Percentiles rank a stretch among this genome's conserved stretches.
Evolutionary conservation across 23 tunicate genomes (phyloP).

Genomic region (Aplidium turbinatum): DNA sequence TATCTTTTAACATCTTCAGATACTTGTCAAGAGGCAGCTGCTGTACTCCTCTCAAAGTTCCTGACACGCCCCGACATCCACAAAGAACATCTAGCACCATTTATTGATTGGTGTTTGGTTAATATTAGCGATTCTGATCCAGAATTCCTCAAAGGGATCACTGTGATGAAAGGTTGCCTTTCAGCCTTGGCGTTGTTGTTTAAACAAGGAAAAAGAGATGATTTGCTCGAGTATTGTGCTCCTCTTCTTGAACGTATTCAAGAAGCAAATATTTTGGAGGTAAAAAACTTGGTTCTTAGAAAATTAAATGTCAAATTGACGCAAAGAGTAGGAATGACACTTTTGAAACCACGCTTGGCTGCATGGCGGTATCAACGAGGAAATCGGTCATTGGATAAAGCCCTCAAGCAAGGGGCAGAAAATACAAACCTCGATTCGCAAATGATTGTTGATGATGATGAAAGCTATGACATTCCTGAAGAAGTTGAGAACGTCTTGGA

Average conservation of each 20-base stretch:
- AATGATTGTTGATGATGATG: conserved; percentile 48
- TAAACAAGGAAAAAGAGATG: conserved; percentile 82
- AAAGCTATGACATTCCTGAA: conserved; percentile 88
- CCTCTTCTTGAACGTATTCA: conserved; percentile 43
- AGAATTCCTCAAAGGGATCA: conserved; percentile 32
- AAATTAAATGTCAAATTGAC: conserved; percentile 62
- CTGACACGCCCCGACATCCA: conserved; percentile 76
- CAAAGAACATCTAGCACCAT: conserved; percentile 30
- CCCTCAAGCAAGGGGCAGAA: conserved; percentile 39
- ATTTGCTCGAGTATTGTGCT: conserved; percentile 40
- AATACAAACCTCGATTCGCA: conserved; percentile 5
- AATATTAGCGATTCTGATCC: conserved; percentile 34
- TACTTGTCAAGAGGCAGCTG: conserved; percentile 91
- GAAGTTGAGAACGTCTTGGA: conserved; percentile 82
- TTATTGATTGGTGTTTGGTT: conserved; percentile 75
- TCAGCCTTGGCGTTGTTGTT: conserved; percentile 60
- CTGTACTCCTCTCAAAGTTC: conserved; percentile 70
- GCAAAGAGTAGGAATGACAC: conserved; percentile 81
- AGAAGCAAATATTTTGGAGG: conserved; percentile 25
- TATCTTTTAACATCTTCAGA: conserved; percentile 76
- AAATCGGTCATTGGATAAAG: conserved; percentile 64
- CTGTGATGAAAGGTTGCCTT: conserved; percentile 66
- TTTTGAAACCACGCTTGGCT: conserved; percentile 82
- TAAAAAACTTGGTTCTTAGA: conserved; percentile 53
- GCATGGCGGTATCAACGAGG: conserved; percentile 97